Base-by-base conservation (phyloP, 64 coral and sea anemone species). In the Montipora foliosa region DNA sequence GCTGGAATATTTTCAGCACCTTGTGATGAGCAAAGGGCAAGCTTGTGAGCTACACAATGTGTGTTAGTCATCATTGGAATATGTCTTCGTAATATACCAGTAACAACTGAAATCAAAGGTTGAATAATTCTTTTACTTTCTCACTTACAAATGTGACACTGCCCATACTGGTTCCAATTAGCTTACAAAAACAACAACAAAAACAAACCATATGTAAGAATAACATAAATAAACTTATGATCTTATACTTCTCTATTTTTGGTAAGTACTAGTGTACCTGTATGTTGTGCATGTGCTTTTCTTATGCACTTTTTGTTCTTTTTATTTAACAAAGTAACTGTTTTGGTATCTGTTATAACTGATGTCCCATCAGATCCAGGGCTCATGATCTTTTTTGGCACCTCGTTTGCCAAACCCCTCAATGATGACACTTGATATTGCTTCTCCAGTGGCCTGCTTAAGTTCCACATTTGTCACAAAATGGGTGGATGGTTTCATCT, bases 381-480 rank as follows among this genome's bases (percentile, higher is more conserved):
- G 49, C 89, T 91, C 79, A 73, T 91, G 67, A 91, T 91, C 89
- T 91, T 91, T 59, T 91, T 44, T 52, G 89, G 71, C 58, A 70
- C 77, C 78, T 91, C 78, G 51, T 49, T 69, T 82, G 45, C 79
- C 60, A 55, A 80, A 71, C 89, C 81, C 89, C 14, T 67, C 24
- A 58, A 91, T 81, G 47, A 91, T 15, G 37, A 79, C 77, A 91
- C 69, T 82, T 82, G 62, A 29, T 69, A 91, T 91, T 70, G 76
- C 89, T n/a, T 51, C 57, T 91, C 89, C 79, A 52, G 77, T 91
- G 9, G 89, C 89, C 44, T 91, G 59, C 79, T 77, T 67, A 46
- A 60, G 70, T 82, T 91, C 77, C 59, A 91, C 59, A 83, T 83
- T 80, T 47, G 89, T 91, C 44, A 77, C 49, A 78, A 78, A 89